Conservation (phyloP, 2,113 vertebrate species). For the Pelodiscus sinensis region DNA sequence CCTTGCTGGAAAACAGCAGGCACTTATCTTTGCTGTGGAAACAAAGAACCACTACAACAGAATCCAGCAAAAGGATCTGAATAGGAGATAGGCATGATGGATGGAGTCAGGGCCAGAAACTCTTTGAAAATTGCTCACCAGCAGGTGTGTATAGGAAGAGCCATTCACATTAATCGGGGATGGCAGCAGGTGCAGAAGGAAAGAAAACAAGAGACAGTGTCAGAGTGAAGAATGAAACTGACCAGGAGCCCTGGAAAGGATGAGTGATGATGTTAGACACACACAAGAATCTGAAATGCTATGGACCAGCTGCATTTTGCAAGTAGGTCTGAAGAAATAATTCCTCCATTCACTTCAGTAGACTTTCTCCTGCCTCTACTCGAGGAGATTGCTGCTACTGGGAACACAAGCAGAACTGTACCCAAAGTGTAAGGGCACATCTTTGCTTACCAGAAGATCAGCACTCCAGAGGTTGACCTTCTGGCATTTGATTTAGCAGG, state of each 20-base stretch:
- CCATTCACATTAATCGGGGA: not conserved
- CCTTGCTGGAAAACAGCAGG: not conserved
- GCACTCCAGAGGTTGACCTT: no score
- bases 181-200: not conserved
- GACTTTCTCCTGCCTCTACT: not conserved
- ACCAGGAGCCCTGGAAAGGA: not conserved
- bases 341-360: not conserved
- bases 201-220: fast-evolving
- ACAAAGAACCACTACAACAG: not conserved
- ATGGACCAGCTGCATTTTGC: not conserved
- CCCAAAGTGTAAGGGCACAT: not conserved
- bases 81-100: fast-evolving
- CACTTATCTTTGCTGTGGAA: not conserved
- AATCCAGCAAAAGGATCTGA: not conserved
- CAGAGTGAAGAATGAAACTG: not conserved
- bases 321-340: not conserved
- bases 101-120: not conserved
- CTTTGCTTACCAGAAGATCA: no score
- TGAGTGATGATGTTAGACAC: not conserved
- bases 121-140: not conserved
- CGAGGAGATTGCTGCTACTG: not conserved
- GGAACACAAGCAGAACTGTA: not conserved
- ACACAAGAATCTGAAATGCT: not conserved
- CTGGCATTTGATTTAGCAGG: no score
- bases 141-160: not conserved